Percentiles rank a stretch among this genome's conserved stretches.
Evolutionary conservation across 2,888 invertebrate species (phyloP).

Genomic region (Periphyllus acericola): DNA sequence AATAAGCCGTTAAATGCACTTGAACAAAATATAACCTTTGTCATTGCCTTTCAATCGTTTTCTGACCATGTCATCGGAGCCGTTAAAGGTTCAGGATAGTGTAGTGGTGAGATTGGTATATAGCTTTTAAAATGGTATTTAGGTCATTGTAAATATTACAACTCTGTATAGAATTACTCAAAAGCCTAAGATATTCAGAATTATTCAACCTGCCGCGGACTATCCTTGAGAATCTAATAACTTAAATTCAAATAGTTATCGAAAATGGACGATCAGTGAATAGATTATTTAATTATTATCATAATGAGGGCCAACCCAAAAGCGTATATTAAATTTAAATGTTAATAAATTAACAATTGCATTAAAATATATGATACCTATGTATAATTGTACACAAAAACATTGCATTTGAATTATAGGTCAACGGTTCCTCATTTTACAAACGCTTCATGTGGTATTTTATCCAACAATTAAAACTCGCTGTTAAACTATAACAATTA

Average conservation of each 20-base stretch:
- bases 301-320: background rate
- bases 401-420: no score
- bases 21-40: background rate
- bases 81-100: constrained; percentile 1
- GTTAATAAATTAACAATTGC: background rate
- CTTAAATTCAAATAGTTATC: constrained; percentile 5
- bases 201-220: background rate
- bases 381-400: no score
- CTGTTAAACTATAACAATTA: background rate
- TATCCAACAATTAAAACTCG: background rate
- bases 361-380: no score
- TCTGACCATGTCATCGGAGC: background rate
- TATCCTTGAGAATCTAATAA: background rate
- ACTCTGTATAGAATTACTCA: constrained; percentile 29
- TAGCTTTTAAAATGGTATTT: constrained; percentile 23
- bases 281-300: background rate
- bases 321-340: background rate
- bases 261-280: background rate
- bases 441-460: background rate
- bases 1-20: background rate
- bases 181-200: constrained; percentile 17
- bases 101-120: background rate
- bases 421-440: no score
- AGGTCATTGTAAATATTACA: constrained; percentile 36
- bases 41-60: background rate